Evolutionary conservation across 2,888 invertebrate genomes (phyloP), one percentile per base, ranked within the genome.

Genomic region (Mythimna vitellina): DNA sequence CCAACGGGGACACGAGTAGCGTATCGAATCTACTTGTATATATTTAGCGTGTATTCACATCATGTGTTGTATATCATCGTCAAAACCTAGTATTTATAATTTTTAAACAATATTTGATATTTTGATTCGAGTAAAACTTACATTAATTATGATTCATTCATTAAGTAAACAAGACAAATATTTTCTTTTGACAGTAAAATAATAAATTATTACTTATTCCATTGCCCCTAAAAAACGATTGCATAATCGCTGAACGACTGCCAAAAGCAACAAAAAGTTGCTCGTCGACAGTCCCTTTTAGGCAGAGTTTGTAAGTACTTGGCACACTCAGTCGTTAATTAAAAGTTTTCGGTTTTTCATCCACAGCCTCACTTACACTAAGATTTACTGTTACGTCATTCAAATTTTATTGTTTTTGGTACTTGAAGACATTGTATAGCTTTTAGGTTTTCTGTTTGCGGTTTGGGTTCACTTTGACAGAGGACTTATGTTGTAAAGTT

Each of bases 341-440:
- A 81, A 81, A 81, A 81, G 67, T 81, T 81, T 51, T 49, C 53
- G 32, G 66, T 65, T 75, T 78, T 81, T 70, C 57, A 65, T 46
- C 32, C 53, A 10, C 38, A n/a, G 14, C 22, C 32, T 22, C 38
- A 54, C 53, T 73, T 54, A 38, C 3, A 73, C 46, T 46, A 53
- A 14, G 38, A 46, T 56, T 54, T 54, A 38, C 12, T 25, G 53
- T 32, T 25, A 70, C 51, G 57, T 54, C 60, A 61, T 64, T 69
- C 38, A 72, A 64, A 73, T 69, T 69, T 69, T 57, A 38, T 76
- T 60, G 29, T 68, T 58, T 73, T 51, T 69, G 42, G 12, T 53
- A 46, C 54, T 54, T 61, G 22, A n/a, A 10, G 8, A 58, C 2
- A 58, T 66, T 64, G 17, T 56, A 61, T 32, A 46, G 22, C 7